phyloP scores from a whole-genome alignment of 1,140 invertebrate genomes.

The Hyposmocoma kahamanoa region DNA sequence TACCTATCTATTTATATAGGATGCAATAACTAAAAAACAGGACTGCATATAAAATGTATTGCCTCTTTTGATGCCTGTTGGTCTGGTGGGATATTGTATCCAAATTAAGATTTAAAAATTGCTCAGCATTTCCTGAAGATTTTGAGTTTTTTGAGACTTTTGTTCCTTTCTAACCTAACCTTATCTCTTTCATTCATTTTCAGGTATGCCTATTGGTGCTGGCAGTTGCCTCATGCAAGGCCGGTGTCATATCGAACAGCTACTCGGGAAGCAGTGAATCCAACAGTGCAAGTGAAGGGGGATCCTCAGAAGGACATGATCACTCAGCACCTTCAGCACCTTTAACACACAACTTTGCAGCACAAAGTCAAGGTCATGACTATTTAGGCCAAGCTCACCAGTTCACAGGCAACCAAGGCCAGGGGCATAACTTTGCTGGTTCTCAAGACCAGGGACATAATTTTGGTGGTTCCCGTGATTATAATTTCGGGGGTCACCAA shows the following conservation, averaged over 20 bases:
- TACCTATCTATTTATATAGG: too few relatives aligned
- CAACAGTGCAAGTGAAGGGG: constrained; percentile 27
- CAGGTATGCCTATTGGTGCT: constrained; percentile 56
- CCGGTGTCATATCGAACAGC: constrained; percentile 31
- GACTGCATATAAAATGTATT: too few relatives aligned
- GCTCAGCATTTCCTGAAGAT: too few relatives aligned
- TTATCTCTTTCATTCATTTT: constrained; percentile 22
- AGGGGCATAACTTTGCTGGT: neutral
- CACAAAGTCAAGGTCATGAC: constrained; percentile 13
- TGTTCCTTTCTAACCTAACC: too few relatives aligned
- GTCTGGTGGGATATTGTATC: too few relatives aligned
- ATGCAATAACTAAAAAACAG: too few relatives aligned
- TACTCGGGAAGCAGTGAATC: constrained; percentile 20
- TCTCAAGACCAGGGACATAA: constrained; percentile 11
- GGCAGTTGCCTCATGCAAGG: constrained; percentile 53
- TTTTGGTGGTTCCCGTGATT: constrained; percentile 7
- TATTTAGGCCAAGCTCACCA: constrained; percentile 9
- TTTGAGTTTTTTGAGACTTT: too few relatives aligned
- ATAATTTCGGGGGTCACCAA: constrained; percentile 12
- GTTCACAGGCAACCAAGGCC: constrained; percentile 7
- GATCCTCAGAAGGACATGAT: constrained; percentile 17
- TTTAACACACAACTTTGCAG: too few relatives aligned
- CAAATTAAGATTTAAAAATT: too few relatives aligned
- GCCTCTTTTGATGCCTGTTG: too few relatives aligned
- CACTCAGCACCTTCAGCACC: constrained; percentile 12